Evolutionary conservation across 2,888 invertebrate species (phyloP).

Genomic region (Lycophotia porphyrea): DNA sequence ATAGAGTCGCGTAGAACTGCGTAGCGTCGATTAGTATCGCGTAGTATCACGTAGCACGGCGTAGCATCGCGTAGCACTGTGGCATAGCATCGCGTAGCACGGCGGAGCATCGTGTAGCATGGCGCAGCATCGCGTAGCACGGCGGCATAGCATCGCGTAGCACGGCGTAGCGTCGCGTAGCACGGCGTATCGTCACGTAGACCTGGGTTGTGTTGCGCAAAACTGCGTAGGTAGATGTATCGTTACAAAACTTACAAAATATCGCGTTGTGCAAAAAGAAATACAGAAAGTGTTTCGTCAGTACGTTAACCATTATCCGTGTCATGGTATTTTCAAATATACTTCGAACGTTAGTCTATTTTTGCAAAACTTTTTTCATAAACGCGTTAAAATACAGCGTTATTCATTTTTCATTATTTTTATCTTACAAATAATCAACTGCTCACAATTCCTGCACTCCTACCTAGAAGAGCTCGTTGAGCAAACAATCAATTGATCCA

Average conservation of each 20-base stretch:
- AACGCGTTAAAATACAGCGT: neutral
- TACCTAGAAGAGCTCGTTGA: conserved; percentile 24
- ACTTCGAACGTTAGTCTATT: neutral
- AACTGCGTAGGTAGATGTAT: neutral
- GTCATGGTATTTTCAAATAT: too few species aligned
- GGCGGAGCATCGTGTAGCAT: neutral
- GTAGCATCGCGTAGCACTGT: neutral
- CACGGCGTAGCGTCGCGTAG: neutral
- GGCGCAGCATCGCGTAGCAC: neutral
- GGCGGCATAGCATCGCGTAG: neutral
- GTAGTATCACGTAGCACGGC: neutral
- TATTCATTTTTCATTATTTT: neutral
- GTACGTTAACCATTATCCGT: neutral
- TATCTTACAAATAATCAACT: conserved; percentile 11
- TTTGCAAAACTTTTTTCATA: neutral
- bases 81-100: neutral
- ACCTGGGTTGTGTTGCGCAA: neutral
- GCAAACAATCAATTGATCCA: conserved; percentile 48
- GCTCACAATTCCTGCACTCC: conserved; percentile 28
- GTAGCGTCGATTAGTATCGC: neutral
- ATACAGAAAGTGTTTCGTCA: neutral
- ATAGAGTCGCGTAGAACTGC: rapidly evolving
- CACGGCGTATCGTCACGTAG: neutral
- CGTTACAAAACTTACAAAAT: neutral
- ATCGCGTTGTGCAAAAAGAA: neutral